These are phyloP conservation scores for Psophia crepitans DNA, from an alignment of 2,113 vertebrate species.

Conservation along the genomic window DNA sequence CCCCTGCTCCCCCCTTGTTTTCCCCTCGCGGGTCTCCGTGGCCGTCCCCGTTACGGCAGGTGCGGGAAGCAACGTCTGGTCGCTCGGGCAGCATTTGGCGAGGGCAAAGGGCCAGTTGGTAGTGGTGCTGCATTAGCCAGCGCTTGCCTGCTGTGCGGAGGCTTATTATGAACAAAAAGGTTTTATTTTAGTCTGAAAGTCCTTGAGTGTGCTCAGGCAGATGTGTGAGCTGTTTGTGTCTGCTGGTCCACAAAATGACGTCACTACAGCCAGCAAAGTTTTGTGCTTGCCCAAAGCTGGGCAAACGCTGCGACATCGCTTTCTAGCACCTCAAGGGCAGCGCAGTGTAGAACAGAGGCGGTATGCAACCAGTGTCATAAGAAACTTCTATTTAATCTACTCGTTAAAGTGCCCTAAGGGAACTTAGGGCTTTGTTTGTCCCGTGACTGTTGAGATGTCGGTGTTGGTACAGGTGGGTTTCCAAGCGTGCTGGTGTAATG, in stretches of 20 bases:
- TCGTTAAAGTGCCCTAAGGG: background rate
- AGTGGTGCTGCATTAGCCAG: background rate
- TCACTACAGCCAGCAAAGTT: background rate
- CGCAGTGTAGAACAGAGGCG: background rate
- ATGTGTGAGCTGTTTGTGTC: background rate
- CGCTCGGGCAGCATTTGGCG: background rate
- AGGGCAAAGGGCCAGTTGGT: background rate
- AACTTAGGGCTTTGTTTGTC: background rate
- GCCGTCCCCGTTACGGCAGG: background rate
- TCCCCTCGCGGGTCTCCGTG: accelerated
- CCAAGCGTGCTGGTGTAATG: background rate
- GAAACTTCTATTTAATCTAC: background rate
- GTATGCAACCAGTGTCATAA: background rate
- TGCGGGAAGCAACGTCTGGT: background rate
- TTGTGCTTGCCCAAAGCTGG: background rate
- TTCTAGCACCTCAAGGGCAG: background rate
- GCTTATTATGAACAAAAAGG: background rate
- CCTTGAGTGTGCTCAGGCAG: background rate
- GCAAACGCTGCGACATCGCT: background rate
- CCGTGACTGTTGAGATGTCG: background rate
- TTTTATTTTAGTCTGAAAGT: background rate
- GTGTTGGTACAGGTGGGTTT: background rate
- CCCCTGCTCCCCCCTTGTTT: accelerated
- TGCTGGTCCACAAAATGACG: background rate
- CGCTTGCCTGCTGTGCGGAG: background rate